Evolutionary conservation across 2,113 vertebrate species (phyloP).

Genomic region (Anser brachyrhynchus): DNA sequence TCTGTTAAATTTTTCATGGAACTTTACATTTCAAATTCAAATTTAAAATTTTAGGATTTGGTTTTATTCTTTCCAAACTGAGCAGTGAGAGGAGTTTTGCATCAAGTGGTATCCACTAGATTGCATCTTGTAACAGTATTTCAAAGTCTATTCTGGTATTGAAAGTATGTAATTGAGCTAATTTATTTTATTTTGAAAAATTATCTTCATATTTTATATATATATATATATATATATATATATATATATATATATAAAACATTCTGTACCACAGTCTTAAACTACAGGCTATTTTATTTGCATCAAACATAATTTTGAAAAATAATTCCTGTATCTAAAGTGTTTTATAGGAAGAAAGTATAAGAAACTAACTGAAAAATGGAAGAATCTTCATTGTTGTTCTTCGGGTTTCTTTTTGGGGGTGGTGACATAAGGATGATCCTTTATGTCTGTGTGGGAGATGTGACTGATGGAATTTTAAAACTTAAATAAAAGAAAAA

Average conservation of each 20-base stretch:
- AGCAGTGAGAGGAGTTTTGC: neutral
- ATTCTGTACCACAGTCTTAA: neutral
- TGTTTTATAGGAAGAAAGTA: neutral
- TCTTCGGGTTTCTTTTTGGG: too few species aligned
- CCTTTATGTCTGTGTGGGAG: too few species aligned
- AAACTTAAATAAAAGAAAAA: too few species aligned
- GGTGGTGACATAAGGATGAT: too few species aligned
- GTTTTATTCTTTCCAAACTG: neutral
- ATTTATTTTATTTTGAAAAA: neutral
- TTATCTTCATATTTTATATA: rapidly evolving
- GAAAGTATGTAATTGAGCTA: neutral
- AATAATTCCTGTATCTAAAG: neutral
- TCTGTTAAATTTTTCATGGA: neutral
- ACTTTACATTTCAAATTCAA: neutral
- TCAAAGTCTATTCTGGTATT: neutral
- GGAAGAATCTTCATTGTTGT: too few species aligned
- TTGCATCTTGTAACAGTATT: neutral
- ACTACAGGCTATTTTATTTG: neutral
- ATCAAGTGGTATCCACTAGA: too few species aligned
- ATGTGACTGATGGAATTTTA: too few species aligned
- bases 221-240: too few species aligned
- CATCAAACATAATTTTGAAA: neutral
- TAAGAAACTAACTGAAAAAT: neutral
- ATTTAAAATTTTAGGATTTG: neutral
- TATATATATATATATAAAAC: too few species aligned